Evolutionary conservation across 2,113 vertebrate genomes (phyloP), one percentile per base, ranked within the genome.

Genomic region (Himantopus leucocephalus): DNA sequence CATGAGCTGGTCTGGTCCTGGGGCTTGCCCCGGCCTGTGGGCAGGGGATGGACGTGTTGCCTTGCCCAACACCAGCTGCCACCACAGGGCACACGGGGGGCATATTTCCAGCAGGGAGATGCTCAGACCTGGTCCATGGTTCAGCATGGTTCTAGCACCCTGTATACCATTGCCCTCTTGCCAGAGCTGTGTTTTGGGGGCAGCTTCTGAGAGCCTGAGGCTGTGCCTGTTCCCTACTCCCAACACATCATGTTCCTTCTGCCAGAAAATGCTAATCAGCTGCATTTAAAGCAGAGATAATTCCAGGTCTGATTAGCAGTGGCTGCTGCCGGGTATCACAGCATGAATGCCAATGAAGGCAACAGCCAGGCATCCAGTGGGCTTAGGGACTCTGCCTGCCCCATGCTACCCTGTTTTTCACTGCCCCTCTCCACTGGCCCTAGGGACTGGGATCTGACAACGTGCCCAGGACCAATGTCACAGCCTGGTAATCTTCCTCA

Each of bases 231-330:
- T 93, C 88, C 86, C 15, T 56, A 0, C 76, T 81, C 34, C 83
- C 5, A 3, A 87, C 81, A 87, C 91, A 90, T 56, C 53, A 0
- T 82, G 87, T 96, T 96, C 84, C 92, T 70, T 52, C 93, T 96
- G 90, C 90, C 70, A 76, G 77, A 81, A 96, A 88, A 94, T 88
- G 94, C 94, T 97, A 96, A 97, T 97, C 92, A 50, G 87, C 68
- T 79, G 77, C 48, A 0, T 93, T 94, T 87, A 94, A 92, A 94
- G 80, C 89, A 53, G 84, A 90, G 96, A 93, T 94, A 95, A 97
- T 94, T 94, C 95, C 88, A 91, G 87, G 92, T 85, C 80, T 92
- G 95, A 97, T 96, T 92, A 96, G 92, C 80, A 41, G 85, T 43
- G 94, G 82, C 75, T 95, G 96, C 90, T 95, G 85, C 68, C 0